A percentile compares a stretch with the other conserved stretches of the same genome.
These are phyloP conservation scores for Trochalopteron elliotii DNA, from an alignment of 2,113 vertebrate species.

Conservation along the genomic window DNA sequence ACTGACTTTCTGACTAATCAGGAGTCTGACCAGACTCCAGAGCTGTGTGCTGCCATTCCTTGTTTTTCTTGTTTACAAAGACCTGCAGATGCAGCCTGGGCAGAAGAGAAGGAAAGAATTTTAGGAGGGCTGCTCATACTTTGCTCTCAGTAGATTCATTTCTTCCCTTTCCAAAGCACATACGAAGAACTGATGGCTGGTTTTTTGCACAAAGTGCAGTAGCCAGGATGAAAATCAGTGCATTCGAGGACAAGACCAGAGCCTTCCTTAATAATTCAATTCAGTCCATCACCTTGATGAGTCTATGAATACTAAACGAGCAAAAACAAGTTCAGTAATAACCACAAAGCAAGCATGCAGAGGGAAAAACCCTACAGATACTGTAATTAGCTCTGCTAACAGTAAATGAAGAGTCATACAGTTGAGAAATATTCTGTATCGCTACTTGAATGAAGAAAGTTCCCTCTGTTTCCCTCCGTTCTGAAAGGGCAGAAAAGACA, in stretches of 20 bases:
- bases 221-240: conserved; percentile 23
- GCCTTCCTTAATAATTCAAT: neutral
- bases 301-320: neutral
- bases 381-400: neutral
- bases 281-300: neutral
- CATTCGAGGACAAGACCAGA: neutral
- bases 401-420: neutral
- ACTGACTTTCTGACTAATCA: conserved; percentile 39
- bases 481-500: neutral
- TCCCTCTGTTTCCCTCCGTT: neutral
- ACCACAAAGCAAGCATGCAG: conserved; percentile 11
- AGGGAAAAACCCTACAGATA: neutral
- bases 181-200: neutral
- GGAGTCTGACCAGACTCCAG: conserved; percentile 60
- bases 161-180: neutral
- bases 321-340: conserved; percentile 10
- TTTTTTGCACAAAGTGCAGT: neutral
- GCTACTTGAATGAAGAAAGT: neutral
- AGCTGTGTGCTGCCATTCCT: conserved; percentile 14
- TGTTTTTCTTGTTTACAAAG: conserved; percentile 37
- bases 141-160: neutral
- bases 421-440: neutral
- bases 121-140: neutral
- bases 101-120: conserved; percentile 55
- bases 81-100: conserved; percentile 32